Conservation (phyloP, 2,113 vertebrate species). For the Cryptomyrus ogoouensis region DNA sequence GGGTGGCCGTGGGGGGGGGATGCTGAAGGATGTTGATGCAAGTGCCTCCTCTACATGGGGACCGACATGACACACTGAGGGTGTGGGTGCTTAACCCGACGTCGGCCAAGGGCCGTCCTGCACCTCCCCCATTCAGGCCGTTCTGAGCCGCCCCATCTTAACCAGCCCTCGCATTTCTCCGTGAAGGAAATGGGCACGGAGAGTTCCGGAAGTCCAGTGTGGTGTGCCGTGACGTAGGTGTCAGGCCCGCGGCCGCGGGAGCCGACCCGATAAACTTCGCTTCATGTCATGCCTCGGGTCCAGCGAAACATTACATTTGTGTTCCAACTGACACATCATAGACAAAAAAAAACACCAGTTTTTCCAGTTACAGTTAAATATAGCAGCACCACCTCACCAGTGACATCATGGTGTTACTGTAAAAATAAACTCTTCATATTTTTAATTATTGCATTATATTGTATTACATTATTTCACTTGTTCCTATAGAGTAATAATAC, state of each 20-base stretch:
- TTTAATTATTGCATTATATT: neutral
- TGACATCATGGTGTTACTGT: neutral
- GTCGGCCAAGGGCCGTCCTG: neutral
- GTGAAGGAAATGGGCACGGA: neutral
- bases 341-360: neutral
- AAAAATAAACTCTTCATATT: neutral
- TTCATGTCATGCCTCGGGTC: neutral
- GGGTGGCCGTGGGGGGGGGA: no score
- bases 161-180: neutral
- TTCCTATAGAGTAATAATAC: neutral
- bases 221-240: neutral
- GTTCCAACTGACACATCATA: neutral
- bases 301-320: neutral
- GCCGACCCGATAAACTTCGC: neutral
- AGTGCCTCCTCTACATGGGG: neutral
- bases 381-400: neutral
- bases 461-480: neutral
- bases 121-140: neutral
- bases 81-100: neutral
- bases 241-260: neutral
- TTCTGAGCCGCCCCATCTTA: neutral
- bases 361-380: neutral
- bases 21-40: neutral
- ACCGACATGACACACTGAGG: neutral
- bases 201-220: neutral